Percentiles rank a stretch among this genome's conserved stretches.
Evolutionary conservation across 2,888 invertebrate species (phyloP).

Genomic region (Saturnia japonica): DNA sequence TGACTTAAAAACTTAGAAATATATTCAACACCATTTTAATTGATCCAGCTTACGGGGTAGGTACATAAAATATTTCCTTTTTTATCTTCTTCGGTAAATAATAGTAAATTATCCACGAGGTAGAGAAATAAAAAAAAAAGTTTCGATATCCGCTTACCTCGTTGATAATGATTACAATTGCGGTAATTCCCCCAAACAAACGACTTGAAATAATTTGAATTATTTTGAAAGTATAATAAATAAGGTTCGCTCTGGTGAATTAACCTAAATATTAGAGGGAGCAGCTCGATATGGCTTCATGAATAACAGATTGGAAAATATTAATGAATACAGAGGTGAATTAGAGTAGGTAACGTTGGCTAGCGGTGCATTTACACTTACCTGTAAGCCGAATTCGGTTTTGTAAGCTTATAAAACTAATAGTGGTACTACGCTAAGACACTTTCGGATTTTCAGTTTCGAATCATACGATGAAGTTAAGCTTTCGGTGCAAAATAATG

Average conservation of each 20-base stretch:
- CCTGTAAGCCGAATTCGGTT: neutral
- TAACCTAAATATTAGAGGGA: slow-evolving; percentile 34
- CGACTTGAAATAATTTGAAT: slow-evolving; percentile 30
- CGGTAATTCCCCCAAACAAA: slow-evolving; percentile 6
- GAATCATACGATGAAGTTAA: neutral
- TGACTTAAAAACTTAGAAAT: too few relatives aligned
- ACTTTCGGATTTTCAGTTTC: neutral
- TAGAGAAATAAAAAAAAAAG: neutral
- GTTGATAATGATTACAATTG: neutral
- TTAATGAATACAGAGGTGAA: neutral
- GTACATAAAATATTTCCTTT: too few relatives aligned
- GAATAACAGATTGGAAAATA: slow-evolving; percentile 27
- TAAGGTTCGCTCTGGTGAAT: slow-evolving; percentile 32
- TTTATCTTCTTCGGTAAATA: neutral
- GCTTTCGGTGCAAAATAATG: neutral
- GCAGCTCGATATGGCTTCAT: slow-evolving; percentile 30
- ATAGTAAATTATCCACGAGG: neutral
- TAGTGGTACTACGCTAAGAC: neutral
- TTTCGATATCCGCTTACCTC: neutral
- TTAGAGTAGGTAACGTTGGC: neutral
- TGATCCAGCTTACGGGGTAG: too few relatives aligned
- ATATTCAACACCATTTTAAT: too few relatives aligned
- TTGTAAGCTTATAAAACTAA: neutral
- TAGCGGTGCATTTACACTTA: neutral
- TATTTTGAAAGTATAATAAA: slow-evolving; percentile 43